Conservation (phyloP, 2,797 vertebrate species). For the Cichlasoma orientale region DNA sequence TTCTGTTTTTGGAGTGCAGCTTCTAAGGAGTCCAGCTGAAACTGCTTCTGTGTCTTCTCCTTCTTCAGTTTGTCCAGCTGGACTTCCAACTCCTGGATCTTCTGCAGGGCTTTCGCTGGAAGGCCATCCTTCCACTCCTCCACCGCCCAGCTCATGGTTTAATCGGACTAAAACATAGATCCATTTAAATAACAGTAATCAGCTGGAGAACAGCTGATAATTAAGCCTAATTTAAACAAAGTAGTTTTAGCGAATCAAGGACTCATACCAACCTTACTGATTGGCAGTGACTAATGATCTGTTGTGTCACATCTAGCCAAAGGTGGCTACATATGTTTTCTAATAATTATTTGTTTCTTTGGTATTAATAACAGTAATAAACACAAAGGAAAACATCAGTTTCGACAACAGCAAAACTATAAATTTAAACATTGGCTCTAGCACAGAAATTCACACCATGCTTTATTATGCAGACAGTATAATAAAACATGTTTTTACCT, state of each 20-base stretch:
- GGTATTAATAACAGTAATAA: background rate
- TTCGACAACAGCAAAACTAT: background rate
- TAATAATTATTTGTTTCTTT: background rate
- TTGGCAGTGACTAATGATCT: background rate
- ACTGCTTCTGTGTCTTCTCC: conserved; percentile 89
- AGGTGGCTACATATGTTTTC: background rate
- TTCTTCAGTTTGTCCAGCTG: conserved; percentile 93
- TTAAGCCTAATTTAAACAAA: background rate
- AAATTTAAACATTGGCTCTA: background rate
- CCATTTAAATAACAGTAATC: background rate
- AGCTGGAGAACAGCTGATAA: background rate
- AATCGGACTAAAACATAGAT: conserved; percentile 16
- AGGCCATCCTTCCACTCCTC: conserved; percentile 97
- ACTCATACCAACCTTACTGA: background rate
- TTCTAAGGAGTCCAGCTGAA: conserved; percentile 90
- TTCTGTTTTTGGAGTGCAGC: conserved; percentile 92
- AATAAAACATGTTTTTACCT: background rate
- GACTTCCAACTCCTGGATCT: conserved; percentile 90
- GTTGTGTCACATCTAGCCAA: background rate
- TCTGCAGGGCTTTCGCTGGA: conserved; percentile 88
- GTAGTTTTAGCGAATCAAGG: background rate
- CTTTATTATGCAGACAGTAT: background rate
- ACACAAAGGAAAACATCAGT: background rate
- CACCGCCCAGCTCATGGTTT: conserved; percentile 91
- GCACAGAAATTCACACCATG: background rate